Base-by-base conservation (phyloP, 2,113 vertebrate species). In the Beaufortia kweichowensis region DNA sequence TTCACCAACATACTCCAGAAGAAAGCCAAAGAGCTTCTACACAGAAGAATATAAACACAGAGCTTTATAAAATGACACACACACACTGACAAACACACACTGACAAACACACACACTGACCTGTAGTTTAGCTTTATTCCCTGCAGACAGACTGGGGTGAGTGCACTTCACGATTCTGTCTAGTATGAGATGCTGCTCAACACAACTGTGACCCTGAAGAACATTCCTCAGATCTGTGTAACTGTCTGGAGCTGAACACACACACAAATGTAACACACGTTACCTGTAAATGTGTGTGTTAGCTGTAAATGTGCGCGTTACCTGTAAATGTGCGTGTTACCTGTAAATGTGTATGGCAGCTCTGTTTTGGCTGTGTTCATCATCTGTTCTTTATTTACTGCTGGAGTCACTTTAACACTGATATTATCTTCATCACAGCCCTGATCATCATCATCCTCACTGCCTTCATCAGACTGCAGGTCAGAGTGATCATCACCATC, bases 51-150 rank as follows among this genome's bases (percentile, higher is more conserved):
- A 2, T 17, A 1, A 53, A 68, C 9, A 4, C n/a, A n/a, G n/a
- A n/a, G n/a, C 26, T 28, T 33, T 11, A 62, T 17, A 31, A 17
- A 46, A 39, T 4, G 23, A 46, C 26, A 12, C 21, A 17, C 35
- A 28, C 21, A 19, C 35, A 39, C 12, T 15, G 11, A 64, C 60
- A 12, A 6, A 4, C 9, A 62, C 29, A 11, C 17, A 19, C 28
- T 2, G 3, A 3, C 6, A 6, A 5, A 28, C 3, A 3, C 24
- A 10, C 24, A 60, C 26, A 60, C 7, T 48, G 41, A 94, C 97
- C 85, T 97, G 93, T 65, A 98, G 79, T 69, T 96, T 98, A 0
- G 92, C 86, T 82, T 97, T 99, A 88, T 97, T 99, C 72, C 94
- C 96, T 0, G 75, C 89, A 31, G 94, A 93, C 48, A 99, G 90